Percentiles rank a stretch among this genome's conserved stretches.
Conservation (phyloP, 2,888 invertebrate genomes). For the Sepiola atlantica region DNA sequence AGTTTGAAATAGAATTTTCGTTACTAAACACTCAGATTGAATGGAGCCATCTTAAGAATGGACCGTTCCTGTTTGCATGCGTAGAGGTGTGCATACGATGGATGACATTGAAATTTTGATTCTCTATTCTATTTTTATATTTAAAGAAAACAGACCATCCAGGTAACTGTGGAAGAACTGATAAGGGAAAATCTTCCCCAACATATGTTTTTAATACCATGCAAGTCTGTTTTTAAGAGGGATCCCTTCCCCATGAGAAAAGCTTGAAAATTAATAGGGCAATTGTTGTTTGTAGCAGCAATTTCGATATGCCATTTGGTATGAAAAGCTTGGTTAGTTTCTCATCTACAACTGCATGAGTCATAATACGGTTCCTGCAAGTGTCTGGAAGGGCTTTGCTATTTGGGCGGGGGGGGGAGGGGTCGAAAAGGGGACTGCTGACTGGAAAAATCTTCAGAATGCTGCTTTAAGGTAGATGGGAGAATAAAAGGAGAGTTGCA, state of each 20-base stretch:
- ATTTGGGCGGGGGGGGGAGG: background rate
- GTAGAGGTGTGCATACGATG: no score
- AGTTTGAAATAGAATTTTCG: no score
- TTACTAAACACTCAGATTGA: no score
- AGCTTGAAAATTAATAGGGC: background rate
- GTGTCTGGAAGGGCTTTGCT: background rate
- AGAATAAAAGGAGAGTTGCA: background rate
- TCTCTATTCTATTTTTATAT: no score
- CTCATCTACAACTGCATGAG: background rate
- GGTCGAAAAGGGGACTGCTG: background rate
- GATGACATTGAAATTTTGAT: no score
- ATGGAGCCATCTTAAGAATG: no score
- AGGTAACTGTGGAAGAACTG: background rate
- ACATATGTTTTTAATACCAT: background rate
- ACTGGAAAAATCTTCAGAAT: background rate
- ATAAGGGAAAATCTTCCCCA: background rate
- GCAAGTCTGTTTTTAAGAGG: background rate
- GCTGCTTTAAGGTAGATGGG: slow-evolving; percentile 2
- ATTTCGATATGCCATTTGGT: slow-evolving; percentile 9
- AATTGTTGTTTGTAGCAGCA: background rate
- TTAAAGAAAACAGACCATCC: background rate
- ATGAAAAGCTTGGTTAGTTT: slow-evolving; percentile 32
- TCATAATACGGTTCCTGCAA: background rate
- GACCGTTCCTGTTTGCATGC: no score
- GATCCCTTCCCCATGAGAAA: background rate